Percentiles rank a stretch among this genome's conserved stretches.
Conservation (phyloP, 1,140 invertebrate genomes). For the Drosophila virilis region DNA sequence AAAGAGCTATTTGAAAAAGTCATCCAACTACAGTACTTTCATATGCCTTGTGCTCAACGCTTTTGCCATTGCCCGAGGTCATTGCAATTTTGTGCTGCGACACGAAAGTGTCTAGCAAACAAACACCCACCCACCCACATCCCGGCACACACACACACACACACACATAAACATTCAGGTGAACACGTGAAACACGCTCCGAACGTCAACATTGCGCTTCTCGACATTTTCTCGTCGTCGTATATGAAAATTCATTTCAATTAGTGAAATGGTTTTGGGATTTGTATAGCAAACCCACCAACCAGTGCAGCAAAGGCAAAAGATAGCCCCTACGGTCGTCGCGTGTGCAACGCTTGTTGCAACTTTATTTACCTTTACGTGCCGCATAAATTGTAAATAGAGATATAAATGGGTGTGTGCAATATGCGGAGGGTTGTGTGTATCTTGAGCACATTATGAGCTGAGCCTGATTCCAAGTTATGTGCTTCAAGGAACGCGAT, state of each 20-base stretch:
- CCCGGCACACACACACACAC: constrained; percentile 6
- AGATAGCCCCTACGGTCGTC: constrained; percentile 40
- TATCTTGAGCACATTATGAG: constrained; percentile 52
- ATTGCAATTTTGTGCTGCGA: constrained; percentile 65
- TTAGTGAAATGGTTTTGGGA: constrained; percentile 83
- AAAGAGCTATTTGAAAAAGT: constrained; percentile 41
- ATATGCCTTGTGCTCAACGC: constrained; percentile 44
- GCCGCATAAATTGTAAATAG: constrained; percentile 75
- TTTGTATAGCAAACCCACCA: constrained; percentile 67
- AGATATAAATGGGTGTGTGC: constrained; percentile 60
- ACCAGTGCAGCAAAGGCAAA: constrained; percentile 21
- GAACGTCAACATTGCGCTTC: constrained; percentile 19
- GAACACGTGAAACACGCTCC: constrained; percentile 7
- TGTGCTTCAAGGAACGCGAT: constrained; percentile 25
- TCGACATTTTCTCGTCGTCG: constrained; percentile 30
- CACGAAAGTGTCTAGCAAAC: constrained; percentile 63
- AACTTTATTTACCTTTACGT: constrained; percentile 77
- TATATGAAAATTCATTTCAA: constrained; percentile 83
- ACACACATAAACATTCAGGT: neutral
- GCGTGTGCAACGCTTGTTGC: constrained; percentile 68
- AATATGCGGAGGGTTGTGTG: constrained; percentile 22
- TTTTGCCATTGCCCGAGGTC: constrained; percentile 65
- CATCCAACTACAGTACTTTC: constrained; percentile 50
- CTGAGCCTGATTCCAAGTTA: constrained; percentile 46
- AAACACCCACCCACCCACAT: constrained; percentile 21